Conservation (phyloP, 2,888 invertebrate genomes). For the Mactromeris polynyma region DNA sequence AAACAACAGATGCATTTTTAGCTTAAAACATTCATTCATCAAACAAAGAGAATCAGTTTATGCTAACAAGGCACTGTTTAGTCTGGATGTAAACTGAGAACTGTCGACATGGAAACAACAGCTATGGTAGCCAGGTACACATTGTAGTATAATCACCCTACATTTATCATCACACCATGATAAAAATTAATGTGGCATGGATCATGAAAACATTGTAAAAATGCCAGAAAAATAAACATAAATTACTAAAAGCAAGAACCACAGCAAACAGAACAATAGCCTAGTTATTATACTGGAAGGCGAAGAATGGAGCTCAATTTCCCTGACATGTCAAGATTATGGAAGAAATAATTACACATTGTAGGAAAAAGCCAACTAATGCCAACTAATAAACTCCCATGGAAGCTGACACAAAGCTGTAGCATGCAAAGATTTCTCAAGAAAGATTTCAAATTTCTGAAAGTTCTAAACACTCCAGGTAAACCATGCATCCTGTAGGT, state of each 20-base stretch:
- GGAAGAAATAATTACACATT: conserved; percentile 9
- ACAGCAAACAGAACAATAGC: conserved; percentile 2
- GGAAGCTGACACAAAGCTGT: neutral
- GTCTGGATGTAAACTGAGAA: neutral
- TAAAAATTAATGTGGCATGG: conserved; percentile 19
- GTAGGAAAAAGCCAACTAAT: neutral
- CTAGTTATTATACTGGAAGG: neutral
- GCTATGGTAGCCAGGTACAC: neutral
- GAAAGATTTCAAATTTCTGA: conserved; percentile 12
- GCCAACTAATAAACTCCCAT: conserved; percentile 14
- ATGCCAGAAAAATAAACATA: conserved; percentile 12
- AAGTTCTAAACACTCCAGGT: neutral
- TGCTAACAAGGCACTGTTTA: neutral
- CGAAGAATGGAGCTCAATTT: conserved; percentile 5
- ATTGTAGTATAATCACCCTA: neutral
- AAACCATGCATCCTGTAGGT: neutral
- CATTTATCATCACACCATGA: neutral
- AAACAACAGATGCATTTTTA: neutral
- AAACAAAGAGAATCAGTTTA: neutral
- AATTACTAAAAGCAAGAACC: neutral
- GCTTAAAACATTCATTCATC: neutral
- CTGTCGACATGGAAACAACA: no score
- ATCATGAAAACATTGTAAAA: conserved; percentile 23
- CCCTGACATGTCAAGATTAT: conserved; percentile 15
- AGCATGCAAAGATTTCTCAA: conserved; percentile 2